These are phyloP conservation scores for Acronicta psi DNA, from an alignment of 2,888 invertebrate genomes.

Conservation along the genomic window DNA sequence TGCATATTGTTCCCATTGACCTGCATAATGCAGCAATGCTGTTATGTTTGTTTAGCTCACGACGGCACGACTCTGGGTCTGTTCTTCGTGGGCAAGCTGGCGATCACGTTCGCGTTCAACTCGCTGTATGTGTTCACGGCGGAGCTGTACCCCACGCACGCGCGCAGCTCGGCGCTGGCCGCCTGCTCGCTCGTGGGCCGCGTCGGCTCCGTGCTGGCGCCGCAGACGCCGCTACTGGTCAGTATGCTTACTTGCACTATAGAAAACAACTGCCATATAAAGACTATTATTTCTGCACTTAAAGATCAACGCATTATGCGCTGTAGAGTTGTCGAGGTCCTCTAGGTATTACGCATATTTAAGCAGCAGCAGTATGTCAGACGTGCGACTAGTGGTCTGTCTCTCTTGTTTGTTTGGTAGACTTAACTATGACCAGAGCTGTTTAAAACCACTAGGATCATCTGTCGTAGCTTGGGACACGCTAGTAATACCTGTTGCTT, in stretches of 20 bases:
- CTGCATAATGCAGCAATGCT: background rate
- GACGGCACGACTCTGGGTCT: constrained; percentile 72
- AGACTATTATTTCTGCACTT: too few species aligned
- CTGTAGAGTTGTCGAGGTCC: background rate
- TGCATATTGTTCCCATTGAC: too few species aligned
- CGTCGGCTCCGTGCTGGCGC: constrained; percentile 91
- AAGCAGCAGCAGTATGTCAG: too few species aligned
- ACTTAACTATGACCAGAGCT: too few species aligned
- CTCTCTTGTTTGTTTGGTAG: too few species aligned
- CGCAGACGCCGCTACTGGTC: constrained; percentile 91
- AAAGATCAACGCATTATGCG: background rate
- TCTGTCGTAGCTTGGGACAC: too few species aligned
- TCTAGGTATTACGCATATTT: too few species aligned
- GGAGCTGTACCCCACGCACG: constrained; percentile 92
- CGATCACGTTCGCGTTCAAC: constrained; percentile 91
- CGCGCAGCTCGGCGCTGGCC: constrained; percentile 91
- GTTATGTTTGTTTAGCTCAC: constrained; percentile 63
- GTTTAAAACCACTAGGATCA: too few species aligned
- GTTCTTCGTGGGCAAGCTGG: constrained; percentile 91
- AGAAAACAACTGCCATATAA: too few species aligned
- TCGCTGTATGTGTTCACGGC: constrained; percentile 91
- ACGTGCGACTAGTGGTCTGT: too few species aligned
- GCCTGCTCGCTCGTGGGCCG: constrained; percentile 92
- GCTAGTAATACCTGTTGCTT: too few species aligned
- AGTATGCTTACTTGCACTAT: constrained; percentile 28